Conservation (phyloP, 2,113 vertebrate species). For the Lanius ludovicianus region DNA sequence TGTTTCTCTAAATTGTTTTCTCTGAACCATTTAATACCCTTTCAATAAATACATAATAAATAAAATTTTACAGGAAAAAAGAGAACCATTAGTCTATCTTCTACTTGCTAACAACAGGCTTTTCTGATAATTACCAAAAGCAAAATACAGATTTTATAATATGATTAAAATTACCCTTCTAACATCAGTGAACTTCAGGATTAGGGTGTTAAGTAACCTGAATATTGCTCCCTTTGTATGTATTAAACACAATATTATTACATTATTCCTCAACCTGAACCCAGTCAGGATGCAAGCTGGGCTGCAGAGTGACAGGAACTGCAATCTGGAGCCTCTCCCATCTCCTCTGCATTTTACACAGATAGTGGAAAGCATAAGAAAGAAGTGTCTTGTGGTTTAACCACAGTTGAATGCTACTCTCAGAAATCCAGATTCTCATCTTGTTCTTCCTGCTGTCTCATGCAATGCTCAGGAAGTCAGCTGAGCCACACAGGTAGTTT, state of each 20-base stretch:
- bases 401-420: background rate
- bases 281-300: background rate
- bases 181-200: background rate
- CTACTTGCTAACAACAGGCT: background rate
- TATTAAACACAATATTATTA: background rate
- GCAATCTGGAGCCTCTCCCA: background rate
- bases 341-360: background rate
- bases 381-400: background rate
- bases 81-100: background rate
- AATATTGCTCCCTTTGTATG: background rate
- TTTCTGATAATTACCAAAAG: background rate
- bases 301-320: background rate
- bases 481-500: background rate
- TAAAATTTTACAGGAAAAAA: background rate
- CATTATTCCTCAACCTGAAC: background rate
- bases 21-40: slow-evolving; percentile 4
- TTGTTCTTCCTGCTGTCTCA: background rate
- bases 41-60: background rate
- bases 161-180: background rate
- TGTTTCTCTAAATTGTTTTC: slow-evolving; percentile 6
- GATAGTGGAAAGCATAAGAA: background rate
- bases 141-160: background rate
- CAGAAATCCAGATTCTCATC: background rate
- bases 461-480: background rate
- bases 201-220: background rate